Conservation (phyloP, 1,140 invertebrate genomes). For the Rhyacophila brunnea region DNA sequence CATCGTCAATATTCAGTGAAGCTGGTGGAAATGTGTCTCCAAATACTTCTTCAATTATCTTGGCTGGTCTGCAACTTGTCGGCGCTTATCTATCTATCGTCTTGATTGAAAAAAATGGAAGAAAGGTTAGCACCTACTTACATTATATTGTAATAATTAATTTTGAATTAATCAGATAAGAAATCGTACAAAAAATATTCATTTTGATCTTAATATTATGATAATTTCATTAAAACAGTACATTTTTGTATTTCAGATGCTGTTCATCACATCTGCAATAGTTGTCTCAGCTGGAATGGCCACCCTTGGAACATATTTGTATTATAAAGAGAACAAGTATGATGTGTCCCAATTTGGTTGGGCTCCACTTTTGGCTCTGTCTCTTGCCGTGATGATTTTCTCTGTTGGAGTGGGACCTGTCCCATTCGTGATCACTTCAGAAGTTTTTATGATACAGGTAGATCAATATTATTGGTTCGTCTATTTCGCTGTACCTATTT, state of each 20-base stretch:
- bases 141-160: no score
- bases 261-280: neutral
- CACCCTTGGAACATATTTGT: constrained; percentile 1
- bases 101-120: constrained; percentile 41
- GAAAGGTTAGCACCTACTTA: constrained; percentile 31
- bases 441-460: constrained; percentile 59
- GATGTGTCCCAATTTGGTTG: constrained; percentile 35
- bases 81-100: constrained; percentile 37
- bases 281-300: constrained; percentile 2
- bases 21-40: constrained; percentile 8
- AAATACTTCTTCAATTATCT: constrained; percentile 7
- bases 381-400: constrained; percentile 57
- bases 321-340: constrained; percentile 2
- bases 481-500: no score
- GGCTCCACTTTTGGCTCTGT: constrained; percentile 55
- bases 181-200: no score
- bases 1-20: constrained; percentile 14
- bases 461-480: no score
- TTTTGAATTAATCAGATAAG: no score
- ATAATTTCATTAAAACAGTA: no score
- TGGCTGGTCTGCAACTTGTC: constrained; percentile 1
- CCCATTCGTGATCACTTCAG: constrained; percentile 62
- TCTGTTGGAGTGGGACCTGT: constrained; percentile 51
- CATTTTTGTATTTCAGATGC: constrained; percentile 5
- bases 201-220: no score